A percentile compares a stretch with the other conserved stretches of the same genome.
phyloP scores from a whole-genome alignment of 2,797 vertebrate species.

The Chaenodraco wilsoni region DNA sequence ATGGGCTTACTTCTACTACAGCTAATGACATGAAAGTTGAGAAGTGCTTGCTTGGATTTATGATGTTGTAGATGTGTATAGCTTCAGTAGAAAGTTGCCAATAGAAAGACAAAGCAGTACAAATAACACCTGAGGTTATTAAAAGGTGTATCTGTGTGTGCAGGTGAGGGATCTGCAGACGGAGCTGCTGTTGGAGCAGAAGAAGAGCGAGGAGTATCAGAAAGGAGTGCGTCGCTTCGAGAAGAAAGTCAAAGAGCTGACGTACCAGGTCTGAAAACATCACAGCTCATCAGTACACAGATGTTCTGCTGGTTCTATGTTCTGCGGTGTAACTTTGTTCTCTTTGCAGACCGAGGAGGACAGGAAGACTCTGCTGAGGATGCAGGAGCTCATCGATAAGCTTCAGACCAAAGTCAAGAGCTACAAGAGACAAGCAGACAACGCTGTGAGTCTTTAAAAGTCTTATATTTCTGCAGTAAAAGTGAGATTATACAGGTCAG shows the following conservation, averaged over 20 bases:
- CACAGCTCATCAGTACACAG: not conserved
- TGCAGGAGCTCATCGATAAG: slow-evolving; percentile 94
- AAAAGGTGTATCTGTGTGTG: slow-evolving; percentile 9
- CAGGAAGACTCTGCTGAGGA: slow-evolving; percentile 90
- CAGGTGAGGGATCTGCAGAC: slow-evolving; percentile 88
- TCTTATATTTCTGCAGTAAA: accelerated
- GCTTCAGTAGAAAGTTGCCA: no score
- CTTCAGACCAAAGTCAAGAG: slow-evolving; percentile 96
- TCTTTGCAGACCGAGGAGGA: slow-evolving; percentile 90
- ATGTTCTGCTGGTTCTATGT: not conserved
- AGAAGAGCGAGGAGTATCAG: slow-evolving; percentile 85
- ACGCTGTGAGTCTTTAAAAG: slow-evolving; percentile 84
- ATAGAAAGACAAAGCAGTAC: no score
- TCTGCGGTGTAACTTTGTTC: not conserved
- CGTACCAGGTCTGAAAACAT: slow-evolving; percentile 82
- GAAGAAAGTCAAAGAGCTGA: slow-evolving; percentile 86
- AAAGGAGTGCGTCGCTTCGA: slow-evolving; percentile 87
- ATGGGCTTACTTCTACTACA: no score
- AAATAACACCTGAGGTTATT: not conserved
- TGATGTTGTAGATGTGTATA: no score
- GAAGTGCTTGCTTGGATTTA: no score
- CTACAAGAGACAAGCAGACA: slow-evolving; percentile 94
- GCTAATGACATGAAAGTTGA: no score
- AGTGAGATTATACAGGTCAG: not conserved
- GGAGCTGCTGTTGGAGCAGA: slow-evolving; percentile 87